Evolutionary conservation across 2,797 vertebrate species (phyloP).

Genomic region (Cossypha niveicapilla): DNA sequence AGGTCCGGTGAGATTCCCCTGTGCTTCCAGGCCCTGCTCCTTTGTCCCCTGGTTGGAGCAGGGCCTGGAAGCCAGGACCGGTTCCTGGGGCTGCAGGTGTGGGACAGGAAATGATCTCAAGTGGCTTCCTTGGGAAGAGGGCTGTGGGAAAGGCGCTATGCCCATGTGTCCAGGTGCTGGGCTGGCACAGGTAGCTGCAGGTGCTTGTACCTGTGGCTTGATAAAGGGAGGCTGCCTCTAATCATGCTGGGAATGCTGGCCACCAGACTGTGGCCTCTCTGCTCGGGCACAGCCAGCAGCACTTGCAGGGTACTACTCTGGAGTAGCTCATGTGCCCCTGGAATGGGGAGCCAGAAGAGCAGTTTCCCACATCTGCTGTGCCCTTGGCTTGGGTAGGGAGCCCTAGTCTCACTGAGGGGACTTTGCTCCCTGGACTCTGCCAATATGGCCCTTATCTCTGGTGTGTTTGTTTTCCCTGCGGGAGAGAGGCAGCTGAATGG

Average conservation of each 20-base stretch:
- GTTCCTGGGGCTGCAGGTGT: background rate
- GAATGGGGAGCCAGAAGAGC: background rate
- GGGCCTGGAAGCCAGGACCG: rapidly evolving
- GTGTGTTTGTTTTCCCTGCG: conserved; percentile 27
- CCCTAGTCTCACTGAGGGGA: background rate
- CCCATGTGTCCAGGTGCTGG: rapidly evolving
- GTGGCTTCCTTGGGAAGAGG: background rate
- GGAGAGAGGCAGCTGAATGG: conserved; percentile 4
- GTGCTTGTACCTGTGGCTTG: rapidly evolving
- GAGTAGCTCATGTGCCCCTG: background rate
- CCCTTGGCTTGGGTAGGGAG: background rate
- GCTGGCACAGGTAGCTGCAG: background rate
- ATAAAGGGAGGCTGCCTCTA: background rate
- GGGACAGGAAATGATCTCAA: background rate
- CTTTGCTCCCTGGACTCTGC: conserved; percentile 54
- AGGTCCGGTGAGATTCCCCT: background rate
- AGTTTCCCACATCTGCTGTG: background rate
- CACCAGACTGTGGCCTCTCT: rapidly evolving
- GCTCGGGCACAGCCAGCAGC: background rate
- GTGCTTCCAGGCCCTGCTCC: background rate
- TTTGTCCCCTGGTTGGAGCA: rapidly evolving
- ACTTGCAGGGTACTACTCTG: background rate
- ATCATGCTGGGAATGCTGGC: background rate
- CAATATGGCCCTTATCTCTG: conserved; percentile 34
- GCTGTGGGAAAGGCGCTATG: rapidly evolving